Conservation (phyloP, 2,888 invertebrate species). For the Sminthurinus aureus region DNA sequence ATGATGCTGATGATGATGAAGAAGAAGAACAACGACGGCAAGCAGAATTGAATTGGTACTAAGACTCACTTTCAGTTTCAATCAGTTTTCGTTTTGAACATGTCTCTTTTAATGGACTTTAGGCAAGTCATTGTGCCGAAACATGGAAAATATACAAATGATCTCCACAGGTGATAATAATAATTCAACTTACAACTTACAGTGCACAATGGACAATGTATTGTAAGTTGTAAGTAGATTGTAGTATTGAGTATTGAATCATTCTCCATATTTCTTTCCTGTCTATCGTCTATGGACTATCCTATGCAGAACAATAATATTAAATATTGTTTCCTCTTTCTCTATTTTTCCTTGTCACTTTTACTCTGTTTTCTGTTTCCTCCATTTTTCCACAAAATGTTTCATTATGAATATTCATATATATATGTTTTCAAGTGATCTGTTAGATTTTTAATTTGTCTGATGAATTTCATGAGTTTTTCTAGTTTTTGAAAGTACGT, state of each 20-base stretch:
- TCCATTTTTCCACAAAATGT: no score
- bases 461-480: no score
- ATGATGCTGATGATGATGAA: constrained; percentile 2
- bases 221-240: no score
- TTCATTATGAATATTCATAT: no score
- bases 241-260: no score
- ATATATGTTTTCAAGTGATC: no score
- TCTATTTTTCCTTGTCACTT: not conserved
- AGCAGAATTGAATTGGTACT: no score
- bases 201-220: no score
- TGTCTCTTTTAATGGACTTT: constrained; percentile 40
- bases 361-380: no score
- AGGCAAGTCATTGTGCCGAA: constrained; percentile 47
- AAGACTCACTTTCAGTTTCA: constrained; percentile 40
- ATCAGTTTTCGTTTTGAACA: constrained; percentile 41
- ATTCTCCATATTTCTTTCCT: not conserved
- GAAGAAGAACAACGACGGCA: not conserved
- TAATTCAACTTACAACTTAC: constrained; percentile 35
- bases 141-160: constrained; percentile 47
- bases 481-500: no score
- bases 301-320: not conserved
- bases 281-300: constrained; percentile 7
- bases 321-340: not conserved
- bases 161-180: constrained; percentile 43
- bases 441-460: no score